Base-by-base conservation (phyloP, 2,113 vertebrate species). In the Origma solitaria region DNA sequence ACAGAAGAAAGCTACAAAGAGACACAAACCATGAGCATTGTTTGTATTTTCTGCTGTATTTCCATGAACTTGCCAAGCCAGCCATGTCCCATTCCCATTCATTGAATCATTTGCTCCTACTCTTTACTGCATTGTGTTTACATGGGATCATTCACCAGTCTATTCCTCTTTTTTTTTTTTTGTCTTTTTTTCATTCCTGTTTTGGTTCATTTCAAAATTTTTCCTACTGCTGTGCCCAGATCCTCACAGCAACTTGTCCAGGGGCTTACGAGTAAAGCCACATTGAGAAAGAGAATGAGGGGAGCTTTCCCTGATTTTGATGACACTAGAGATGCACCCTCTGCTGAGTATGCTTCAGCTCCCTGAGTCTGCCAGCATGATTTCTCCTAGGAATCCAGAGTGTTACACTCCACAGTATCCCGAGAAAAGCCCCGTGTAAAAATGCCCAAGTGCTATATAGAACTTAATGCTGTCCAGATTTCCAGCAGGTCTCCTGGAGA, bases 51-150 rank as follows among this genome's bases (percentile, higher is more conserved):
- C 75, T 72, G 20, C 61, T 72, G 68, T 90, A 73, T 71, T 61
- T 77, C 7, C 40, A 23, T 24, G 80, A 58, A 73, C 27, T 82
- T 20, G 3, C 16, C 65, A 51, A 79, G 68, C 20, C 78, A 94
- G 40, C 25, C 23, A 0, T 61, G 60, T 56, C 61, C 33, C 25
- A 15, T 79, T 93, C 75, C 68, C 73, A 35, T 77, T 72, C 33
- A 25, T 19, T 56, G 22, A 94, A 92, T 88, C 30, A 61, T 89
- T 53, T 91, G 57, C 92, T 96, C 65, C 60, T 75, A 23, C 70
- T 82, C 80, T 65, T 30, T 42, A 54, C 44, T 44, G 18, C 23
- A 50, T 95, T 61, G 9, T 69, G 88, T 94, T 95, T 94, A 87
- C 68, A 82, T 20, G 33, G 71, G 45, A 42, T 69, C 44, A 33